Conservation (phyloP, 2,113 vertebrate species). For the Lutjanus erythropterus region DNA sequence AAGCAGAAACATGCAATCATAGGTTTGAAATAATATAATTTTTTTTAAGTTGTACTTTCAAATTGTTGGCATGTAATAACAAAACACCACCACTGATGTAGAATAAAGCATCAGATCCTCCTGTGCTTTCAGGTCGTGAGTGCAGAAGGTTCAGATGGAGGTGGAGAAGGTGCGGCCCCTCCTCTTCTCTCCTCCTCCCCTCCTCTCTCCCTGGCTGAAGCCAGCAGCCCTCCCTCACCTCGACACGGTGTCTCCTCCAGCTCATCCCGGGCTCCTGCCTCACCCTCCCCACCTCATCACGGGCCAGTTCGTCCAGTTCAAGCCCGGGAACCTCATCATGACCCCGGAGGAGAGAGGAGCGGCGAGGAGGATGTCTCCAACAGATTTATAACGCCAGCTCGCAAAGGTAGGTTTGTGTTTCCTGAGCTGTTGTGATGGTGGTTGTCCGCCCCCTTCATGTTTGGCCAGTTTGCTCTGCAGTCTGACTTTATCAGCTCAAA, state of each 20-base stretch:
- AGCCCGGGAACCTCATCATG: conserved; percentile 48
- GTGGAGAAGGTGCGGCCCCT: conserved; percentile 46
- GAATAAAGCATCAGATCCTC: not conserved
- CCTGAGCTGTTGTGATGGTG: not conserved
- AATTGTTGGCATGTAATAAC: not conserved
- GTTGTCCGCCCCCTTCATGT: not conserved
- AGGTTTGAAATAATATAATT: too few species aligned
- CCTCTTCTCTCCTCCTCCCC: not conserved
- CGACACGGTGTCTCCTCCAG: conserved; percentile 40
- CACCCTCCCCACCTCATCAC: conserved; percentile 48
- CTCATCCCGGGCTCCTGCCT: conserved; percentile 38
- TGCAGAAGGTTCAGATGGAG: conserved; percentile 32
- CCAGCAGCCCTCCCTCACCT: conserved; percentile 54
- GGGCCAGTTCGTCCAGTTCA: not conserved
- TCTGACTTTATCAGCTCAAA: conserved; percentile 21
- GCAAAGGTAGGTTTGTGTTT: conserved; percentile 61
- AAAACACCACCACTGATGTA: not conserved
- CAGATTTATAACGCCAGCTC: conserved; percentile 34
- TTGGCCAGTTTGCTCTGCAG: not conserved
- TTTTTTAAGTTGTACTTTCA: not conserved
- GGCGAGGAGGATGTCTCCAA: conserved; percentile 35
- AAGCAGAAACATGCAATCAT: too few species aligned
- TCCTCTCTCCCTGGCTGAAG: conserved; percentile 11
- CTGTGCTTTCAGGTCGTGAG: not conserved
- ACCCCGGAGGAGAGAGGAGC: conserved; percentile 37